Evolutionary conservation across 2,797 vertebrate genomes (phyloP).

Genomic region (Rhinichthys osculus): DNA sequence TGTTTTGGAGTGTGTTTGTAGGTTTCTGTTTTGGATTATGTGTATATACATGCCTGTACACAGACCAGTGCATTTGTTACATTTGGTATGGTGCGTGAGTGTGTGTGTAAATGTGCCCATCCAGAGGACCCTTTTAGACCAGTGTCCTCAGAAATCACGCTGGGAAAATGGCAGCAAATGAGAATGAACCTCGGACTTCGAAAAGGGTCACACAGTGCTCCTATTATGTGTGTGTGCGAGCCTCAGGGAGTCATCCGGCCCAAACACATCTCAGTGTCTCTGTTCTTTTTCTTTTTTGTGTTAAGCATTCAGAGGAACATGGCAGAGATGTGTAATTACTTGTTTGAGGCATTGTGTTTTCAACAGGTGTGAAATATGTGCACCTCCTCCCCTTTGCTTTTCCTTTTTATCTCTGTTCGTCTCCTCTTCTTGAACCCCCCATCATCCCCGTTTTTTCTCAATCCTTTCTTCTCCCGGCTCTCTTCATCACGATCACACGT

Average conservation of each 20-base stretch:
- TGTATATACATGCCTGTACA: conserved; percentile 43
- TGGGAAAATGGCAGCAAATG: conserved; percentile 80
- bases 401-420: conserved; percentile 37
- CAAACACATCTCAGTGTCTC: conserved; percentile 56
- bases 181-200: conserved; percentile 72
- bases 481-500: conserved; percentile 27
- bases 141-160: conserved; percentile 74
- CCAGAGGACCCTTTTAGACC: conserved; percentile 70
- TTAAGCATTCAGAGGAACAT: conserved; percentile 66
- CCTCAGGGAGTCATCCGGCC: conserved; percentile 56
- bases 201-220: conserved; percentile 56
- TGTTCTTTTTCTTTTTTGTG: conserved; percentile 56
- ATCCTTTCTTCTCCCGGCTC: conserved; percentile 15
- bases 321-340: conserved; percentile 77
- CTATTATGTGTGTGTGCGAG: conserved; percentile 50
- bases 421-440: conserved; percentile 30
- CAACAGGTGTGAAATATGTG: conserved; percentile 78
- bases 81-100: background rate
- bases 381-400: conserved; percentile 31
- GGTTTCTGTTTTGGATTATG: conserved; percentile 38
- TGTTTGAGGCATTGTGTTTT: conserved; percentile 72
- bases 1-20: conserved; percentile 52
- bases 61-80: conserved; percentile 32
- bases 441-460: conserved; percentile 34
- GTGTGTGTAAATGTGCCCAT: conserved; percentile 7